Conservation (phyloP, 2,113 vertebrate species). For the Melanostigma gelatinosum region DNA sequence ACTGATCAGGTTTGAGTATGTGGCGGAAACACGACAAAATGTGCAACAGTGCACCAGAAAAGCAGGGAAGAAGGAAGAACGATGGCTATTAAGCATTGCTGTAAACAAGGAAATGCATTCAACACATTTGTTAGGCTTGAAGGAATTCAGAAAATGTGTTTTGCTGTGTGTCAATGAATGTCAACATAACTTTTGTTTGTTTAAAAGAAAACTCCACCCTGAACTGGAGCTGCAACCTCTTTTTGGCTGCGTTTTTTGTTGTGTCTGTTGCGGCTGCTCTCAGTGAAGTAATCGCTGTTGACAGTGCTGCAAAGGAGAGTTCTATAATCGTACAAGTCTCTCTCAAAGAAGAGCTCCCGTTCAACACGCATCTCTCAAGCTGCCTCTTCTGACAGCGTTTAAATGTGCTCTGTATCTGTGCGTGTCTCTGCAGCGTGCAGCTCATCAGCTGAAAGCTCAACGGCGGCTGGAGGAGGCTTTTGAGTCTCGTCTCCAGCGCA, state of each 20-base stretch:
- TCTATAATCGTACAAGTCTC: neutral
- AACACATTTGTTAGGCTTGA: neutral
- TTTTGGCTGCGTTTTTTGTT: neutral
- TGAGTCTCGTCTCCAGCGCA: conserved; percentile 78
- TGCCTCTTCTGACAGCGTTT: neutral
- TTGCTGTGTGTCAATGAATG: neutral
- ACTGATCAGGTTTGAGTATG: neutral
- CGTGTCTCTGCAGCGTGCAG: conserved; percentile 56
- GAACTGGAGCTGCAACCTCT: neutral
- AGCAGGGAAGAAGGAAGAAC: neutral
- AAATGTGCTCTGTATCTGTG: neutral
- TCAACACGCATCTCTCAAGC: neutral
- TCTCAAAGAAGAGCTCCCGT: neutral
- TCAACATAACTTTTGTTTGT: neutral
- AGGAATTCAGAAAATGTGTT: neutral
- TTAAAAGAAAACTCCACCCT: neutral
- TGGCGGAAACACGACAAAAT: neutral
- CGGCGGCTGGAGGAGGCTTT: conserved; percentile 82
- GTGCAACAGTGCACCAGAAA: neutral
- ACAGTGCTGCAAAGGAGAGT: neutral
- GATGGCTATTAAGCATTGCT: neutral
- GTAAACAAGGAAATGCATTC: neutral
- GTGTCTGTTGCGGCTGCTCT: neutral
- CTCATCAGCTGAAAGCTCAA: conserved; percentile 79
- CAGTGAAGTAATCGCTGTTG: neutral